Evolutionary conservation across 2,888 invertebrate genomes (phyloP).

Genomic region (Ceraclea dissimilis): DNA sequence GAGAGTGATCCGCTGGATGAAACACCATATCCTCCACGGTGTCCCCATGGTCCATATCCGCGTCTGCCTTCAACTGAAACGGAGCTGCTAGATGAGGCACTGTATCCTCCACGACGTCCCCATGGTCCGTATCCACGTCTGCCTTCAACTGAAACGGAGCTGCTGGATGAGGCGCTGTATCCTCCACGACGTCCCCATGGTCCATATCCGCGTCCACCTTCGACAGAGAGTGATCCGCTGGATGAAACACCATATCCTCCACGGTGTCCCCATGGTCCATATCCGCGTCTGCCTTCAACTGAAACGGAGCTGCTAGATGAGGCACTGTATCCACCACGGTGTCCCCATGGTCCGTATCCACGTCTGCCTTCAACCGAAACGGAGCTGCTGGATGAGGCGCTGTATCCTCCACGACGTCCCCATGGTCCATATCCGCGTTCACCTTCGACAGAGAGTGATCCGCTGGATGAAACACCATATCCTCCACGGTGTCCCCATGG

Average conservation of each 20-base stretch:
- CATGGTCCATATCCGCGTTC: not conserved
- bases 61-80: conserved; percentile 1
- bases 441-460: conserved; percentile 3
- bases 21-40: conserved; percentile 8
- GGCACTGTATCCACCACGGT: not conserved
- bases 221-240: conserved; percentile 8
- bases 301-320: not conserved
- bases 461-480: not conserved
- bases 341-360: not conserved
- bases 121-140: conserved; percentile 6
- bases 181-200: conserved; percentile 5
- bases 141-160: conserved; percentile 6
- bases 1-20: not conserved
- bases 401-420: not conserved
- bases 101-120: conserved; percentile 7
- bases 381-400: not conserved
- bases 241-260: not conserved
- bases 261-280: conserved; percentile 7
- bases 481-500: conserved; percentile 7
- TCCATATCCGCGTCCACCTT: conserved; percentile 5
- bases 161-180: not conserved
- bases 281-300: conserved; percentile 6
- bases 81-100: not conserved
- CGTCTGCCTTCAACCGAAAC: conserved; percentile 1
- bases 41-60: conserved; percentile 8